Base-by-base conservation (phyloP, 1,140 invertebrate species). In the Scaptomyza hsui region DNA sequence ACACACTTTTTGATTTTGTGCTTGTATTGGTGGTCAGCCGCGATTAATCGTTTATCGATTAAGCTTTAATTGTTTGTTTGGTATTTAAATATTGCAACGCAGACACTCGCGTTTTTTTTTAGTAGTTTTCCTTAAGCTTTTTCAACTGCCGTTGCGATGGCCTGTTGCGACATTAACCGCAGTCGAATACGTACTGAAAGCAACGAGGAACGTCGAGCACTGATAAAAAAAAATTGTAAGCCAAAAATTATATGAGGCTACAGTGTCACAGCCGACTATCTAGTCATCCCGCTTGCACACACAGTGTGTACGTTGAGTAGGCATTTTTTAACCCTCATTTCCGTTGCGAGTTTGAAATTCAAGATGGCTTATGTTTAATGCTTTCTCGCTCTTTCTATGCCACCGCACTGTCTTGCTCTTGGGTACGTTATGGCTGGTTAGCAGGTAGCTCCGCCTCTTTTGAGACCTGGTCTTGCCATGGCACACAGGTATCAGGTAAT, bases 111-210 rank as follows among this genome's bases (percentile, higher is more conserved):
- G 26, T 4, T 45, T 55, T 60, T 26, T 39, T 61, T 63, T 19
- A 15, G 3, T 42, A 32, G 32, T 15, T 6, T n/a, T n/a, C n/a
- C n/a, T n/a, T n/a, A n/a, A n/a, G n/a, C n/a, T 26, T 59, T 39
- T 41, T 55, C 57, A 69, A 76, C 63, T 68, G 73, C 82, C 81
- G 81, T 71, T 85, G 59, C 80, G 73, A 37, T 60, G 63, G 62
- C 55, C 21, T 63, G 74, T 76, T 80, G 59, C 77, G 78, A 76
- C 81, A 64, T 81, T 72, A 77, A 77, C 77, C 74, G 72, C 52
- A 68, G 81, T 85, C 65, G 73, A 86, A 73, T 39, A 72, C 81
- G 81, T 86, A 85, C 81, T 85, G 81, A 77, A 80, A 60, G 44
- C 55, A 56, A 70, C 59, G 12, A 67, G 24, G 59, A 67, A 24